Evolutionary conservation across 2,113 vertebrate genomes (phyloP).

Genomic region (Plotosus lineatus): DNA sequence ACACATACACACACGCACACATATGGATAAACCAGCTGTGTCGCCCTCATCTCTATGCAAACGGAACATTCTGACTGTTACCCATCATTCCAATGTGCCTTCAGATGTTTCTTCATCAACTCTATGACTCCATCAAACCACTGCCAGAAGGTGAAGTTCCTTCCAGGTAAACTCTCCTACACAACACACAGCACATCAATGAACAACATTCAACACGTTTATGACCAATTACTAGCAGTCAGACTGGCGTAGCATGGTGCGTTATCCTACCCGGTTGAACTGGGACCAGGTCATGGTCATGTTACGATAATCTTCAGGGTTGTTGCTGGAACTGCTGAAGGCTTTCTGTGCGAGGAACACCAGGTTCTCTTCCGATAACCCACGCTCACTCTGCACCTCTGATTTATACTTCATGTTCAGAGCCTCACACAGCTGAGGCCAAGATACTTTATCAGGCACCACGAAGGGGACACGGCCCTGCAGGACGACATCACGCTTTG

Average conservation of each 20-base stretch:
- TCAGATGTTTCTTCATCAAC: constrained; percentile 92
- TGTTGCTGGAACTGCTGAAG: constrained; percentile 82
- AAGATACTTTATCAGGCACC: constrained; percentile 88
- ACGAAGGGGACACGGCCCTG: constrained; percentile 91
- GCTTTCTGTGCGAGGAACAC: constrained; percentile 92
- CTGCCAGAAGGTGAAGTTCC: constrained; percentile 98
- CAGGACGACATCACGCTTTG: no score
- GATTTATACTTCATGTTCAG: constrained; percentile 95
- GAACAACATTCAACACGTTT: neutral
- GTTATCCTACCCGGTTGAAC: constrained; percentile 77
- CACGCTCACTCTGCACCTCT: constrained; percentile 86
- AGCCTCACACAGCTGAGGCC: constrained; percentile 86
- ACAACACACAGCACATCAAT: constrained; percentile 8
- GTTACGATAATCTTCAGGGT: constrained; percentile 82
- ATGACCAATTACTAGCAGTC: neutral
- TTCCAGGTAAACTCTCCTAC: constrained; percentile 89
- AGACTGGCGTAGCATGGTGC: neutral
- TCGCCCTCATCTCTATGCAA: neutral
- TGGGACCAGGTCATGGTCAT: constrained; percentile 95
- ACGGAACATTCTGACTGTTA: constrained; percentile 58
- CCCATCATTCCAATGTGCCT: constrained; percentile 97
- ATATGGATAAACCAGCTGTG: neutral
- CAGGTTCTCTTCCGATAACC: constrained; percentile 88
- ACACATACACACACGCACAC: constrained; percentile 35
- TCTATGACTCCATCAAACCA: constrained; percentile 98